Evolutionary conservation across 1,140 invertebrate species (phyloP), one percentile per base, ranked within the genome.

Genomic region (Cherax quadricarinatus): DNA sequence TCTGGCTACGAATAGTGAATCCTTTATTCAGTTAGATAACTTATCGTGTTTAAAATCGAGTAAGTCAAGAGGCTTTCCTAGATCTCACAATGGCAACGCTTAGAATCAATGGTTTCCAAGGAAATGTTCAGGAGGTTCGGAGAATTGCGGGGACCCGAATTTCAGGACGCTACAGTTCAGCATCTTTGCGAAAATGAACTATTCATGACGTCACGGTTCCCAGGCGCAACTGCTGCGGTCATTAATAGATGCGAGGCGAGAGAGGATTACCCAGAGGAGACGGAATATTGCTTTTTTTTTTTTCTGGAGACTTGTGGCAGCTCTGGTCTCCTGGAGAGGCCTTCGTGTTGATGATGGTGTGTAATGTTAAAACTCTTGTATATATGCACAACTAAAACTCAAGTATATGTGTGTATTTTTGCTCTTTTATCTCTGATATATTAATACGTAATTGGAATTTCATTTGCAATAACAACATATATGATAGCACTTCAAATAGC

Each of bases 51-150:
- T 10, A 21, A 70, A 14, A 5, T 14, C 12, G 53, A 14, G 62
- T 18, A 18, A 70, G 62, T 16, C 53, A 9, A 7, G 53, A 14
- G 30, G 30, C 30, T 41, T 41, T n/a, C 21, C 70, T 30, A 7
- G 18, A 30, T 30, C 18, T 21, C 18, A n/a, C n/a, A 87, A 21
- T 57, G 86, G 86, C 86, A 88, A 78, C 86, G 51, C 51, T 57
- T 24, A 80, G 73, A 75, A 88, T 88, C 86, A 70, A 88, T 88
- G 86, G 30, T 60, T 88, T 88, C 86, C 57, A 60, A 79, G 86
- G 86, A 88, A 88, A 88, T 57, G 86, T 51, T 88, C 86, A 60
- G 73, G 78, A 78, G 86, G 86, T 88, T 88, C 86, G 51, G 48
- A 88, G 86, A 88, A 88, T 53, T 88, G 75, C 73, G 57, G 75